Conservation (phyloP, 2,888 invertebrate genomes). For the Lucinisca nassula region DNA sequence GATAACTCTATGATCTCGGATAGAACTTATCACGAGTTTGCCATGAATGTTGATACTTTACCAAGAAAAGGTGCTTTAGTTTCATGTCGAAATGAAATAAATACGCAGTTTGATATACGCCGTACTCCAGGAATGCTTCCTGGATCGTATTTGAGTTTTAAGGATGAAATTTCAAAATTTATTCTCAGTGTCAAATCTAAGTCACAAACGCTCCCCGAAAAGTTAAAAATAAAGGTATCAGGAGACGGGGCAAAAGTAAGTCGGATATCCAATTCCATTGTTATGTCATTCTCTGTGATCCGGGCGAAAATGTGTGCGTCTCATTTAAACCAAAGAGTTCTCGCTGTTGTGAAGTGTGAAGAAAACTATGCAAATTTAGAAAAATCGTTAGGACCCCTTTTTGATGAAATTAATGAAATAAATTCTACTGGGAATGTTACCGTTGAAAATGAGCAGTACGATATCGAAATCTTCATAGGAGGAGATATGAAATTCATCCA, state of each 20-base stretch:
- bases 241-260: constrained; percentile 12
- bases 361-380: background rate
- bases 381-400: background rate
- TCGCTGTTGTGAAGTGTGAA: background rate
- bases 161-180: background rate
- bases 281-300: background rate
- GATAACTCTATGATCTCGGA: too few species aligned
- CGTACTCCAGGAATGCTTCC: too few species aligned
- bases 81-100: too few species aligned
- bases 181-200: background rate
- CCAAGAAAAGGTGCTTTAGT: too few species aligned
- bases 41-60: too few species aligned
- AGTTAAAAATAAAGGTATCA: background rate
- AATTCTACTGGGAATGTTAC: background rate
- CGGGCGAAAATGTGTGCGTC: background rate
- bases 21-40: too few species aligned
- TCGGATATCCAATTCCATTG: background rate
- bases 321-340: background rate
- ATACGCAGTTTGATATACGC: too few species aligned
- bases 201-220: background rate
- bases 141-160: background rate
- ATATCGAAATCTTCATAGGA: constrained; percentile 8
- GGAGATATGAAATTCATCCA: constrained; percentile 47
- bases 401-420: background rate
- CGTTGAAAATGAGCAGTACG: background rate